Conservation (phyloP, 1,140 invertebrate species). For the Fragariocoptes setiger region DNA sequence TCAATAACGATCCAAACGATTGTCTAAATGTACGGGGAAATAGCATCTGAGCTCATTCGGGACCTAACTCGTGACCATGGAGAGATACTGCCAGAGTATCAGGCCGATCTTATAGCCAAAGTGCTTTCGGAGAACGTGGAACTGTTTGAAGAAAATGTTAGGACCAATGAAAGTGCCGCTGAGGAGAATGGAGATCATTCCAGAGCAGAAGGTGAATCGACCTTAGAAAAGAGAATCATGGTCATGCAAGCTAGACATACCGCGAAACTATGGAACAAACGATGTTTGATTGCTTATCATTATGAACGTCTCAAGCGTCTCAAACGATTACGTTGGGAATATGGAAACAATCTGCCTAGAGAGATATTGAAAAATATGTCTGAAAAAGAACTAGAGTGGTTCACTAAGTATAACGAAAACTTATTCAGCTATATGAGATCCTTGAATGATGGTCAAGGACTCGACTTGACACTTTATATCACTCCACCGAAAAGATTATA, state of each 20-base stretch:
- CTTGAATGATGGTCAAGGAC: slow-evolving; percentile 35
- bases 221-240: slow-evolving; percentile 15
- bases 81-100: slow-evolving; percentile 5
- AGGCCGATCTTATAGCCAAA: slow-evolving; percentile 13
- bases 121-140: slow-evolving; percentile 40
- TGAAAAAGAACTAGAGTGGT: slow-evolving; percentile 49
- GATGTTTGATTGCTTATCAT: slow-evolving; percentile 58
- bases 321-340: slow-evolving; percentile 56
- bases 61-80: slow-evolving; percentile 2
- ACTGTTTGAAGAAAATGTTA: slow-evolving; percentile 35
- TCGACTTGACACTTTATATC: slow-evolving; percentile 59
- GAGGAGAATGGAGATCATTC: slow-evolving; percentile 21
- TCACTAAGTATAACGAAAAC: slow-evolving; percentile 50
- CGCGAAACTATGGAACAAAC: slow-evolving; percentile 51
- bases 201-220: not conserved
- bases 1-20: too few species aligned
- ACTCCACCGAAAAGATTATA: slow-evolving; percentile 66
- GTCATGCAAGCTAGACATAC: slow-evolving; percentile 42
- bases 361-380: slow-evolving; percentile 49
- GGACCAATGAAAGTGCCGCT: slow-evolving; percentile 10
- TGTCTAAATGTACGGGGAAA: slow-evolving; percentile 7
- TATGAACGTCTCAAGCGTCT: slow-evolving; percentile 45
- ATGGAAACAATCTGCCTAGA: slow-evolving; percentile 52
- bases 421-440: slow-evolving; percentile 61
- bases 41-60: slow-evolving; percentile 5